Conservation (phyloP, 2,113 vertebrate genomes). For the Lamprologus callipterus region DNA sequence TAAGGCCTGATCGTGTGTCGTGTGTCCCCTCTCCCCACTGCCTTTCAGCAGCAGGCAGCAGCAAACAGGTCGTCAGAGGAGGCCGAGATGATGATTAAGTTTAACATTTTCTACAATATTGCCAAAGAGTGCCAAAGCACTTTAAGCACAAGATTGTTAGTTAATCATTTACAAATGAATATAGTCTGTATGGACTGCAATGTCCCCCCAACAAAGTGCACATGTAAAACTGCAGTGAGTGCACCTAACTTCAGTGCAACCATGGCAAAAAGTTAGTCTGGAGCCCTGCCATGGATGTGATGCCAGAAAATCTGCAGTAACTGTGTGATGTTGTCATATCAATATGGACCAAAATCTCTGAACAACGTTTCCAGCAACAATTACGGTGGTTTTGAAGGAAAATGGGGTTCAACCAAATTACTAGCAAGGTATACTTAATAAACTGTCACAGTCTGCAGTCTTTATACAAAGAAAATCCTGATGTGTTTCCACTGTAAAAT, state of each 20-base stretch:
- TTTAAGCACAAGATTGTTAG: neutral
- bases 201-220: neutral
- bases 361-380: neutral
- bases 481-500: neutral
- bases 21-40: neutral
- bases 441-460: neutral
- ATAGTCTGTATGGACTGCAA: neutral
- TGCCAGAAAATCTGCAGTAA: neutral
- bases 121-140: neutral
- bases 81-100: neutral
- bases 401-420: neutral
- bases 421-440: neutral
- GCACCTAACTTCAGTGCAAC: neutral
- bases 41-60: rapidly evolving
- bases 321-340: neutral
- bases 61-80: neutral
- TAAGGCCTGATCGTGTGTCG: neutral
- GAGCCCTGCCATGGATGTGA: neutral
- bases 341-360: neutral
- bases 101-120: neutral
- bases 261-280: neutral
- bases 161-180: neutral
- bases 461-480: neutral
- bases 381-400: neutral
- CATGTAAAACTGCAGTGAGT: neutral